Base-by-base conservation (phyloP, 2,113 vertebrate genomes). In the Trematocara zebra region DNA sequence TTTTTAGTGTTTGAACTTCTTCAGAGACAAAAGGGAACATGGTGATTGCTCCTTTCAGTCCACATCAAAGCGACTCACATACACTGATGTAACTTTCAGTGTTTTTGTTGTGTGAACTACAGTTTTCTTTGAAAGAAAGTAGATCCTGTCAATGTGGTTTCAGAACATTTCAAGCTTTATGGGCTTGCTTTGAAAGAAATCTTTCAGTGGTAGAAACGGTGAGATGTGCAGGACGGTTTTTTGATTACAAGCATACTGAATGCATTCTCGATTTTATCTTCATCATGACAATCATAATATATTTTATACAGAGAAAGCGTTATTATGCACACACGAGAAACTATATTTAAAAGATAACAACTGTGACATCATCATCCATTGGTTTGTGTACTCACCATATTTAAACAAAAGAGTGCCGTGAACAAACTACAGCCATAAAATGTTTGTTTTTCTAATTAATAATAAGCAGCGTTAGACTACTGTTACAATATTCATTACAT, bases 81-180 rank as follows among this genome's bases (percentile, higher is more conserved):
- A 10, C 35, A 11, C 52, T 81, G 84, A 88, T 56, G 83, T 52
- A 81, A 57, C 81, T 35, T 44, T 64, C 80, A 26, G 33, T 35
- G 5, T 33, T 74, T 28, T 47, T 72, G 15, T 59, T 72, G 15
- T 86, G 82, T 44, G 51, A 14, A 40, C 49, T 10, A 10, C 7
- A n/a, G 6, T 64, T 56, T 53, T 37, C 47, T 64, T 74, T 81
- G 35, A 47, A 53, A 53, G 64, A 69, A 56, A 18, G 69, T 0
- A 17, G 35, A 61, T 78, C 44, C 52, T 74, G 28, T 18, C 42
- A 9, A 0, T n/a, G 40, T 28, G 23, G 31, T 85, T 79, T 61
- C 26, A 44, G 54, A 42, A 33, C 57, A 64, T 42, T 47, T 4
- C 31, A 20, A 15, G 10, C 6, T 64, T 72, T 37, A 7, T 12